Evolutionary conservation across 2,888 invertebrate species (phyloP).

Genomic region (Gerosis bhagava): DNA sequence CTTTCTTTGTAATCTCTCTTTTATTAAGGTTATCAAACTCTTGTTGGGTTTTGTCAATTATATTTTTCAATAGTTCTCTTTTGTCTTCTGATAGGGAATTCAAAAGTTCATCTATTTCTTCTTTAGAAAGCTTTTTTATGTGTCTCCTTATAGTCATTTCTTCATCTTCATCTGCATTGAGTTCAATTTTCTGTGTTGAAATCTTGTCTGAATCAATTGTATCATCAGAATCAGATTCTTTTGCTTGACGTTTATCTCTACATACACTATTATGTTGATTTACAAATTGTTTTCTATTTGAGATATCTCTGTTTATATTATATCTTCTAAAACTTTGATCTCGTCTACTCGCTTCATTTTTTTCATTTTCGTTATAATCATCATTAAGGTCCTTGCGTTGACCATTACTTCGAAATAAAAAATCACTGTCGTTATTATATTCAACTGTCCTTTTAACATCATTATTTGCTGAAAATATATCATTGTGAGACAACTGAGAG

Average conservation of each 20-base stretch:
- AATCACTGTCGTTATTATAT: background rate
- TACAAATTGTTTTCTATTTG: conserved; percentile 43
- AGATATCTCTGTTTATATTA: conserved; percentile 41
- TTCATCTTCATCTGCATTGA: conserved; percentile 49
- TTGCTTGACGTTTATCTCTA: conserved; percentile 52
- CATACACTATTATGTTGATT: conserved; percentile 39
- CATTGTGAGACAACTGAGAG: background rate
- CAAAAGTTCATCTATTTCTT: conserved; percentile 63
- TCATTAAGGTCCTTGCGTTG: conserved; percentile 27
- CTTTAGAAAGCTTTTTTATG: conserved; percentile 60
- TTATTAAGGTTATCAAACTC: conserved; percentile 49
- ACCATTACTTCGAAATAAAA: conserved; percentile 3
- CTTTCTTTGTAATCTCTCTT: conserved; percentile 73
- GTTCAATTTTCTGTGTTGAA: conserved; percentile 30
- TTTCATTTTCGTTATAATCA: conserved; percentile 43
- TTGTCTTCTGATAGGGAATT: conserved; percentile 67
- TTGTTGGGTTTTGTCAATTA: conserved; percentile 45
- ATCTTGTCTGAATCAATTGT: conserved; percentile 5
- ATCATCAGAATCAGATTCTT: conserved; percentile 23
- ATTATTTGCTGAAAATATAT: background rate
- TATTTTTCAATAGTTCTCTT: conserved; percentile 60
- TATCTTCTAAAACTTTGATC: conserved; percentile 44
- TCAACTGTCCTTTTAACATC: conserved; percentile 8
- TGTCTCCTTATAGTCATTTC: conserved; percentile 65
- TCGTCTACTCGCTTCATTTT: conserved; percentile 36